Conservation (phyloP, 2,888 invertebrate species). For the Pogonocherus hispidulus region DNA sequence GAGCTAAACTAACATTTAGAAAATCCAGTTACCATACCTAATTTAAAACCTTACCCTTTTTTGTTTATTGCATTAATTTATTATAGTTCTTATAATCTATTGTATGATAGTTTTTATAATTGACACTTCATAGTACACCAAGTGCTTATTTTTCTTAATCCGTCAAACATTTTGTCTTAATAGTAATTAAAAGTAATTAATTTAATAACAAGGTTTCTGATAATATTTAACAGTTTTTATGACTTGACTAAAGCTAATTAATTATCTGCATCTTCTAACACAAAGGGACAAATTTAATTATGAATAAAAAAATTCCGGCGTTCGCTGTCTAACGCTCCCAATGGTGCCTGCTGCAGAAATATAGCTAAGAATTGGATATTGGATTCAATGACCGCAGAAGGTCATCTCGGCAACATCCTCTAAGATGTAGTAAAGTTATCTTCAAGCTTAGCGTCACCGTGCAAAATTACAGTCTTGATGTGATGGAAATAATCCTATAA, state of each 20-base stretch:
- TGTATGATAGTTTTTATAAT: background rate
- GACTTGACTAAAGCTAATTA: background rate
- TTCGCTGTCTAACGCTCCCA: conserved; percentile 19
- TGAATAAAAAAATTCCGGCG: conserved; percentile 11
- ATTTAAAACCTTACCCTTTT: too few species aligned
- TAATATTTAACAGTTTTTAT: background rate
- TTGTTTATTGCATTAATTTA: too few species aligned
- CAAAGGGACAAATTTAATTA: background rate
- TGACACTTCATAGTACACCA: background rate
- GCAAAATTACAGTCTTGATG: conserved; percentile 23
- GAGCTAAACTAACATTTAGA: too few species aligned
- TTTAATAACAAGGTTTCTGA: background rate
- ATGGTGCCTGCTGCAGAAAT: conserved; percentile 26
- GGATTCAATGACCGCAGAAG: conserved; percentile 29
- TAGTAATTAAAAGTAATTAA: background rate
- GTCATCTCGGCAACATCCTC: conserved; percentile 26
- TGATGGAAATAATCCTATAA: conserved; percentile 11
- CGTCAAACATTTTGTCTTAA: too few species aligned
- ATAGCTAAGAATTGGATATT: conserved; percentile 25
- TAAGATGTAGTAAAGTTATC: conserved; percentile 25
- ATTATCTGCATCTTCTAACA: conserved; percentile 5
- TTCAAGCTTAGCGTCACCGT: conserved; percentile 20
- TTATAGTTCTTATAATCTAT: too few species aligned
- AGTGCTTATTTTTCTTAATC: background rate
- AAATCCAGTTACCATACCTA: too few species aligned